Evolutionary conservation across 2,888 invertebrate genomes (phyloP), one percentile per base, ranked within the genome.

Genomic region (Lasioglossum pauxillum): DNA sequence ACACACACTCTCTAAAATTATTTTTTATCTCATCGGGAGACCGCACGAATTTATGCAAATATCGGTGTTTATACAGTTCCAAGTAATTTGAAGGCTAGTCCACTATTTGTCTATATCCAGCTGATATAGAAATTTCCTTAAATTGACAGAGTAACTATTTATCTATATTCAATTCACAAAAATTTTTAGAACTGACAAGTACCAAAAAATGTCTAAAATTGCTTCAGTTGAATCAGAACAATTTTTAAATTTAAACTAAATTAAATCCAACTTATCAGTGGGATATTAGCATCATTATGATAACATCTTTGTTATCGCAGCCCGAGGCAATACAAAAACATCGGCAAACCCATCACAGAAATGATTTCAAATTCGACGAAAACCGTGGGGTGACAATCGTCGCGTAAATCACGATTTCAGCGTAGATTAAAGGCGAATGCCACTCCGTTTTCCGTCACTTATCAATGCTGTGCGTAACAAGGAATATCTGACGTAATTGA

Each of bases 391-490:
- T 12, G 60, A 60, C 60, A 60, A 60, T 60, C 60, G 12, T 60
- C 60, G 60, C 16, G 1, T 60, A 27, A 31, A 60, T 31, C 67
- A 67, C 35, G 67, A 67, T 67, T 19, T 67, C 19, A 19, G 2
- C 8, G 19, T 3, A 8, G 67, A 67, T 67, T 19, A 67, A 67
- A 67, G 35, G 67, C 67, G 67, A 67, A 67, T 67, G 35, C 31
- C 67, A 31, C 35, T 35, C 67, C 19, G 19, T 16, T 19, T 35
- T 67, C 35, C 67, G 35, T 19, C 8, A 2, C 35, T 67, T 35
- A 67, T 67, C 67, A 67, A 67, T 67, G 67, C 35, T 19, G 67
- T 35, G 19, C 35, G 67, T 67, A 35, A 60, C 27, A 31, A 67
- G 67, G 31, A 67, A 67, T 8, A 19, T 35, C 67, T 35, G 35